Evolutionary conservation across 2,888 invertebrate species (phyloP), one percentile per base, ranked within the genome.

Genomic region (Actias luna): DNA sequence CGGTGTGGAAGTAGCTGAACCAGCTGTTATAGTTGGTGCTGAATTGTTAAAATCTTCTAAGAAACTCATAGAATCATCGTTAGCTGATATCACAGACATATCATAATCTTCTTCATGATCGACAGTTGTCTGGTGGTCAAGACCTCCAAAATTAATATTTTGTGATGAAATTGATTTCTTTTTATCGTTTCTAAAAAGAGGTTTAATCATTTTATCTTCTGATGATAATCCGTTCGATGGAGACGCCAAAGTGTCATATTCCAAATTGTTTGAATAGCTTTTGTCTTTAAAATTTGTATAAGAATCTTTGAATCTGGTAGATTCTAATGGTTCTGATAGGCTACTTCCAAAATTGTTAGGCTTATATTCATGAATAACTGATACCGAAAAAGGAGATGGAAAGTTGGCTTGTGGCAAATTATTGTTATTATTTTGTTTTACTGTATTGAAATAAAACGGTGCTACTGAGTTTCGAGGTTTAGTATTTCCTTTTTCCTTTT

Each of bases 81-180:
- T 80, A 2, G 76, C 65, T 25, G 76, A 70, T 66, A 79, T 66
- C 63, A 74, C 69, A 64, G 79, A 73, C 57, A 76, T 67, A 36
- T 70, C 82, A 18, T 77, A 76, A 62, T 87, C 85, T 33, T 79
- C 81, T 60, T 89, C 72, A 69, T 91, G 90, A 68, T 91, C 87
- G 10, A 89, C 80, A 7, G 82, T 82, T 16, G 86, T 86, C 64
- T 86, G 79, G 65, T 85, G 87, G 60, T 88, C 88, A 69, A 86
- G 81, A 27, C 86, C 85, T 14, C 89, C 89, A 72, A 92, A 91
- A 63, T 80, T 88, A 52, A 93, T 85, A 65, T 89, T 92, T 73
- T 92, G 92, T 0, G 87, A 87, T 1, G 92, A 92, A 67, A 90
- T 77, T 0, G 93, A 90, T 69, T 92, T 92, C 65, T 89, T 89